Evolutionary conservation across 2,797 vertebrate genomes (phyloP).

Genomic region (Lepilemur ruficaudatus): DNA sequence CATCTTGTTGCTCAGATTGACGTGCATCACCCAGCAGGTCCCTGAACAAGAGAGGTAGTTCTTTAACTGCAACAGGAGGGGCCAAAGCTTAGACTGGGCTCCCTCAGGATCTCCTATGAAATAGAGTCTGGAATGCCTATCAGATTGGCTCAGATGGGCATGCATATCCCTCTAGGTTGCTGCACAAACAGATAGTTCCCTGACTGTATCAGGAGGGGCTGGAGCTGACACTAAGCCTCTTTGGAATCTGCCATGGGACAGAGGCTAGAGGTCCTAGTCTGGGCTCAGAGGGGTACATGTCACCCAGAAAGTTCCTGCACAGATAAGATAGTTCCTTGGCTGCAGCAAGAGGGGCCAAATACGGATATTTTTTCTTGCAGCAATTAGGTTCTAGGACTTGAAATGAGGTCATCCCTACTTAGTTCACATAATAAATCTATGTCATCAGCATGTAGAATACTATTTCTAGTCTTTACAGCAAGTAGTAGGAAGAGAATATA

Average conservation of each 20-base stretch:
- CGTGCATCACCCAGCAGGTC: background rate
- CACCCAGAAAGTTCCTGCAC: background rate
- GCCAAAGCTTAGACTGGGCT: background rate
- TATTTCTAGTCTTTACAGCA: background rate
- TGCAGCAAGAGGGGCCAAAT: background rate
- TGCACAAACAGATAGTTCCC: background rate
- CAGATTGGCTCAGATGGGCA: background rate
- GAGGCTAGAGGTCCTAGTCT: background rate
- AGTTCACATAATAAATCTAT: background rate
- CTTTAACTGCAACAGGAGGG: background rate
- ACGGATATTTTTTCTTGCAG: background rate
- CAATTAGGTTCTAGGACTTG: background rate
- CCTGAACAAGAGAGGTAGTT: background rate
- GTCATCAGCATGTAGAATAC: background rate
- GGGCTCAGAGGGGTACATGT: too few species aligned
- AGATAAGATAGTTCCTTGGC: background rate
- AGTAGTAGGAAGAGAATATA: background rate
- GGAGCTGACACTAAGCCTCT: background rate
- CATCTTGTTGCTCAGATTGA: background rate
- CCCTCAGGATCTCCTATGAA: background rate
- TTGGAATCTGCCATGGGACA: background rate
- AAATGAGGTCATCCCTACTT: background rate
- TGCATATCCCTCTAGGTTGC: background rate
- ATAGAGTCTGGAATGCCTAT: background rate
- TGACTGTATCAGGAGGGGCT: background rate